Percentiles rank a stretch among this genome's conserved stretches.
phyloP scores from a whole-genome alignment of 92 coral and sea anemone genomes.

The Zoanthus solanderi region DNA sequence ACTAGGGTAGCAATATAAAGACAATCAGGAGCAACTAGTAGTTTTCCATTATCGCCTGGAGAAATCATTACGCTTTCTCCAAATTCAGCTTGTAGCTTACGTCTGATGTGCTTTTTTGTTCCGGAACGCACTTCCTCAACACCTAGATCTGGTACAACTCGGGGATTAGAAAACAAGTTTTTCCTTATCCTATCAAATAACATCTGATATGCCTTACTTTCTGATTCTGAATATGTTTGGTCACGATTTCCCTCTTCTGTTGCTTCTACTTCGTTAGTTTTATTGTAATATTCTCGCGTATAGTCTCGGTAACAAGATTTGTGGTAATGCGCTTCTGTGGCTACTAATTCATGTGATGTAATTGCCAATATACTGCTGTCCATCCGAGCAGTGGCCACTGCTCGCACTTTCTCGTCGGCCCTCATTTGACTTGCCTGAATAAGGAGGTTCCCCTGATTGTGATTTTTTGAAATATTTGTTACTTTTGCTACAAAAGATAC shows the following conservation, averaged over 20 bases:
- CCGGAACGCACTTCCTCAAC: background rate
- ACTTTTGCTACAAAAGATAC: conserved; percentile 47
- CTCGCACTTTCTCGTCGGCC: conserved; percentile 60
- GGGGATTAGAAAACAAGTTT: conserved; percentile 51
- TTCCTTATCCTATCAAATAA: conserved; percentile 47
- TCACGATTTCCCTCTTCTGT: conserved; percentile 28
- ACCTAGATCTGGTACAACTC: conserved; percentile 33
- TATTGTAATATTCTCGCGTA: conserved; percentile 48
- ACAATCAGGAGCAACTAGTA: conserved; percentile 25
- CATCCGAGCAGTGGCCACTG: conserved; percentile 56
- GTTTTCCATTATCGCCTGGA: conserved; percentile 27
- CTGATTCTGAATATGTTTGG: conserved; percentile 20
- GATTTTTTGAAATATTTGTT: conserved; percentile 39
- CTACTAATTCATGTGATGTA: conserved; percentile 49
- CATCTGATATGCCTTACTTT: conserved; percentile 39
- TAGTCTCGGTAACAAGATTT: conserved; percentile 56
- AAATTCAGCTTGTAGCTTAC: conserved; percentile 16
- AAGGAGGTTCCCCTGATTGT: background rate
- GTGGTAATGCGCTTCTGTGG: conserved; percentile 68
- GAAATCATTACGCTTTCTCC: conserved; percentile 25
- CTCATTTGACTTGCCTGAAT: conserved; percentile 50
- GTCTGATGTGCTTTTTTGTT: conserved; percentile 30
- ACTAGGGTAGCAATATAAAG: conserved; percentile 13
- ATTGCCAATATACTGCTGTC: conserved; percentile 61
- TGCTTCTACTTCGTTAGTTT: conserved; percentile 1